Conservation (phyloP, 2,797 vertebrate species). For the Amphiprion clarkii region DNA sequence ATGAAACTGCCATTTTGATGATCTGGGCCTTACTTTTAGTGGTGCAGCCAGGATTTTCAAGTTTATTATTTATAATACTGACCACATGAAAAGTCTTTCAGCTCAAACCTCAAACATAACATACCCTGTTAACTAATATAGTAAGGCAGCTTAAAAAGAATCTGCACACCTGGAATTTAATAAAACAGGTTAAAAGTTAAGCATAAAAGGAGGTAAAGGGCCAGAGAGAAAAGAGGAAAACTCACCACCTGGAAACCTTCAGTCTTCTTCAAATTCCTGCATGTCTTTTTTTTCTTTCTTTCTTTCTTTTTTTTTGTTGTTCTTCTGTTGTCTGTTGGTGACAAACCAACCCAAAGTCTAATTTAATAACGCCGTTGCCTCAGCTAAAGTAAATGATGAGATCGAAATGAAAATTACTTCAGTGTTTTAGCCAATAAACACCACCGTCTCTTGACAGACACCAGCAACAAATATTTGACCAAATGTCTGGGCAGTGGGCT, state of each 20-base stretch:
- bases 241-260: conserved; percentile 51
- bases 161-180: not conserved
- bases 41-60: not conserved
- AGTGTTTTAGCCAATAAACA: conserved; percentile 64
- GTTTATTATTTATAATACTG: not conserved
- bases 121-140: not conserved
- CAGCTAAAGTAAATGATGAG: conserved; percentile 51
- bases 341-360: conserved; percentile 26
- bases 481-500: conserved; percentile 76
- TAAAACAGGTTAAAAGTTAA: not conserved
- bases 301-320: conserved; percentile 13
- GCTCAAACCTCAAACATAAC: not conserved
- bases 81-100: not conserved
- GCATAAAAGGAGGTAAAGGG: not conserved
- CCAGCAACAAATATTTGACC: conserved; percentile 81
- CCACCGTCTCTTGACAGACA: conserved; percentile 61
- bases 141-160: not conserved
- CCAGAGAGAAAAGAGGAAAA: conserved; percentile 24
- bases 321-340: conserved; percentile 28
- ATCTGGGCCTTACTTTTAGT: conserved; percentile 8
- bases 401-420: conserved; percentile 58
- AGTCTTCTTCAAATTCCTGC: conserved; percentile 11
- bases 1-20: not conserved
- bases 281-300: not conserved
- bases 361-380: conserved; percentile 41